phyloP scores from a whole-genome alignment of 2,113 vertebrate genomes.

The Chamaetylas fuelleborni region DNA sequence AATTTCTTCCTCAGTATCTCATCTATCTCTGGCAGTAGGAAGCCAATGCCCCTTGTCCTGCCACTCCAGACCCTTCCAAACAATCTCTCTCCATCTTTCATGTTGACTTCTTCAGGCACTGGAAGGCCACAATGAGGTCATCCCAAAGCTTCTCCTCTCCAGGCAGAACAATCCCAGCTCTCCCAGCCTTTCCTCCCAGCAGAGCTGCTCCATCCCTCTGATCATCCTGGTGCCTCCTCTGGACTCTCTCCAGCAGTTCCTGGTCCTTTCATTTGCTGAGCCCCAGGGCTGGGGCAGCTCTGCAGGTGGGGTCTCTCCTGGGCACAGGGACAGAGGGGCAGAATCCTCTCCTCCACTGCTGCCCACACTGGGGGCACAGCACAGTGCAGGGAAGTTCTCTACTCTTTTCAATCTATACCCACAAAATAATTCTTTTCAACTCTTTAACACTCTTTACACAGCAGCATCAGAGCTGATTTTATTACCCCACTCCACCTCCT shows the following conservation, averaged over 20 bases:
- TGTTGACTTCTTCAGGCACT: fast-evolving
- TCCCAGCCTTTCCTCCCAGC: not conserved
- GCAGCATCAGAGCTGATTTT: not conserved
- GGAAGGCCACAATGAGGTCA: fast-evolving
- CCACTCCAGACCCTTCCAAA: not conserved
- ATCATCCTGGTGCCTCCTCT: not conserved
- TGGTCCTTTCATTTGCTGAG: not conserved
- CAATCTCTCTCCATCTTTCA: fast-evolving
- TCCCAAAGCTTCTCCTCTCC: not conserved
- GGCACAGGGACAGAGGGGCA: not conserved
- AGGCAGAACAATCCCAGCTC: not conserved
- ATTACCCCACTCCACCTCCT: not conserved
- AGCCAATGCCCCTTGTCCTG: not conserved
- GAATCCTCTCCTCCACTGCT: not conserved
- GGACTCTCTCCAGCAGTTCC: not conserved
- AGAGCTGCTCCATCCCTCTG: not conserved
- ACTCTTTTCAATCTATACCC: not conserved
- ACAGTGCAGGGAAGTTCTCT: not conserved
- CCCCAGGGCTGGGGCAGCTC: not conserved
- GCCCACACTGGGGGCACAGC: not conserved
- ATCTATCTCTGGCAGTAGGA: not conserved
- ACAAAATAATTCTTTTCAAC: not conserved
- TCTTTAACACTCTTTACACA: not conserved
- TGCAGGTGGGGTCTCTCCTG: not conserved
- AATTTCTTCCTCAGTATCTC: not conserved